Conservation (phyloP, 2,888 invertebrate species). For the Aphidoletes aphidimyza region DNA sequence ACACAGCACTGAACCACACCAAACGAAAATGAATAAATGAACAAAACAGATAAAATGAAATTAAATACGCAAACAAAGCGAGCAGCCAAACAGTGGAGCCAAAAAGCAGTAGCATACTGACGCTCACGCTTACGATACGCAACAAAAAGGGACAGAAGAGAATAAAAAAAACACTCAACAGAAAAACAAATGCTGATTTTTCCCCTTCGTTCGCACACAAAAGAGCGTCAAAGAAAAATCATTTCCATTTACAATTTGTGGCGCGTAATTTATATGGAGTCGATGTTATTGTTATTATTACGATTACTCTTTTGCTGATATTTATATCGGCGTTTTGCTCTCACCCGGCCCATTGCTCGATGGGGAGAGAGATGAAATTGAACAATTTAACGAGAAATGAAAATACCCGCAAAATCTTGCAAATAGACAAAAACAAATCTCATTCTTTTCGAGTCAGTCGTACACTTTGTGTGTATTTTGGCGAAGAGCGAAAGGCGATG, state of each 20-base stretch:
- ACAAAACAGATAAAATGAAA: constrained; percentile 44
- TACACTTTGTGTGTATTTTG: neutral
- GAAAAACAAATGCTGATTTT: constrained; percentile 28
- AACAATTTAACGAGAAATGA: constrained; percentile 49
- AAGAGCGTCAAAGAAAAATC: constrained; percentile 25
- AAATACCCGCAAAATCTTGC: constrained; percentile 49
- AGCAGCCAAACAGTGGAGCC: constrained; percentile 12
- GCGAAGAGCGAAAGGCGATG: neutral
- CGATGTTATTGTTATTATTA: constrained; percentile 31
- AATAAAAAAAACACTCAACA: neutral
- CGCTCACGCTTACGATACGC: neutral
- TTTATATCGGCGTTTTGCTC: neutral
- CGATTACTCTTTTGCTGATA: constrained; percentile 44
- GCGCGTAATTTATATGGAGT: constrained; percentile 38
- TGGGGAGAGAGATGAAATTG: neutral
- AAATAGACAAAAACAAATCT: constrained; percentile 30
- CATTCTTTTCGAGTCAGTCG: too few species aligned
- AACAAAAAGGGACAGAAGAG: neutral
- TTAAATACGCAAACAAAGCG: constrained; percentile 14
- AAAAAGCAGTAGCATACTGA: neutral
- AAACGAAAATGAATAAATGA: constrained; percentile 48
- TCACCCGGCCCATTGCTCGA: neutral
- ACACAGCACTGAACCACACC: neutral
- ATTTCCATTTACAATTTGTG: constrained; percentile 53
- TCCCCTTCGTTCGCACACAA: neutral